Conservation (phyloP, 2,113 vertebrate species). For the Panthera uncia region DNA sequence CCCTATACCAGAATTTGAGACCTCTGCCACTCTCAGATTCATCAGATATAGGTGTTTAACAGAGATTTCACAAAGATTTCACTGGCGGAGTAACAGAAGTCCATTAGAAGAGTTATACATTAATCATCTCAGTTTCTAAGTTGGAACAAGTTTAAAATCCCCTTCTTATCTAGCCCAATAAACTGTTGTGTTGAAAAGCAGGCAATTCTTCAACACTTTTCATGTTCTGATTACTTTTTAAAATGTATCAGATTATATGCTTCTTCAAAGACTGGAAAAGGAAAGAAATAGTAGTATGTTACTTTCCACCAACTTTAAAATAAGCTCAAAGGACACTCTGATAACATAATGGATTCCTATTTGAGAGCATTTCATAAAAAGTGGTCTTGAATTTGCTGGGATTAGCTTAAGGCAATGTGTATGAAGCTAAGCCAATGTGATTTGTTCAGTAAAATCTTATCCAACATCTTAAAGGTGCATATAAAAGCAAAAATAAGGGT, state of each 20-base stretch:
- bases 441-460: conserved; percentile 7
- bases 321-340: neutral
- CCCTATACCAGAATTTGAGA: neutral
- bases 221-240: conserved; percentile 2
- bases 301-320: neutral
- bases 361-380: neutral
- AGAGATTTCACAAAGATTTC: neutral
- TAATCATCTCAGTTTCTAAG: neutral
- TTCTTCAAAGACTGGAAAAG: neutral
- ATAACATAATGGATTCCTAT: neutral
- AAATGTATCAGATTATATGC: neutral
- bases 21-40: neutral
- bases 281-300: neutral
- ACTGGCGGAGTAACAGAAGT: neutral
- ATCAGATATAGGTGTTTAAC: neutral
- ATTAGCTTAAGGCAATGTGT: neutral
- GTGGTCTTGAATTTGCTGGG: neutral
- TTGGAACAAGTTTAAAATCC: neutral
- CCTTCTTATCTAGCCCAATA: conserved; percentile 18
- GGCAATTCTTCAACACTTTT: neutral
- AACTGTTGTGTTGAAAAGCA: neutral
- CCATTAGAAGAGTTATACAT: neutral
- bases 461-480: neutral
- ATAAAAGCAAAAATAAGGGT: neutral
- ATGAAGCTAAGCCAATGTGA: neutral